These are phyloP conservation scores for Drosophila bocki DNA, from an alignment of 1,140 invertebrate genomes.

Conservation along the genomic window DNA sequence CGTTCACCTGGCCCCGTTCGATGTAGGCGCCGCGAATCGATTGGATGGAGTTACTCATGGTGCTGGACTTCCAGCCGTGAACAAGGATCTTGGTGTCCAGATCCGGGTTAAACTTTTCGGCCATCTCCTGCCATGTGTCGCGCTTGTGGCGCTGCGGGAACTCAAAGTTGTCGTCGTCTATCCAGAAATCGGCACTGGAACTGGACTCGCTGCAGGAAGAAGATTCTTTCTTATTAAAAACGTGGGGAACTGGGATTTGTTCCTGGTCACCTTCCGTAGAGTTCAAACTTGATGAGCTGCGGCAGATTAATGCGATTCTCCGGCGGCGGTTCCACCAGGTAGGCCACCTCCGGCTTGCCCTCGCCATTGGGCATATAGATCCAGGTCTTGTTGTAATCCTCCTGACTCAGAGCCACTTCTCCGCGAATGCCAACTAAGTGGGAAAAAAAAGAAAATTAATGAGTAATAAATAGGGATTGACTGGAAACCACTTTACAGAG, in stretches of 20 bases:
- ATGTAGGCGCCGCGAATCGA: conserved; percentile 86
- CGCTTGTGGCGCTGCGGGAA: conserved; percentile 76
- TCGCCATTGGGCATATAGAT: conserved; percentile 89
- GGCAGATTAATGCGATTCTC: conserved; percentile 64
- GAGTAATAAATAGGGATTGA: background rate
- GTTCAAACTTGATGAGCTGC: conserved; percentile 82
- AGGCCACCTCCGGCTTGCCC: conserved; percentile 87
- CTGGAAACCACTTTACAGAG: conserved; percentile 56
- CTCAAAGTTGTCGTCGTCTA: conserved; percentile 70
- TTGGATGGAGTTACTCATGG: conserved; percentile 74
- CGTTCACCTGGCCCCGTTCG: conserved; percentile 87
- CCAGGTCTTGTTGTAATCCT: conserved; percentile 87
- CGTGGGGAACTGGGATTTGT: no score
- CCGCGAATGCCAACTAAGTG: conserved; percentile 69
- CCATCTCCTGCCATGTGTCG: conserved; percentile 82
- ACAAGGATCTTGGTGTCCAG: conserved; percentile 70
- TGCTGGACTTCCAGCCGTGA: conserved; percentile 77
- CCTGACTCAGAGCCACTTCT: conserved; percentile 72
- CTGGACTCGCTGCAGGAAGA: conserved; percentile 35
- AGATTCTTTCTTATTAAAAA: conserved; percentile 37
- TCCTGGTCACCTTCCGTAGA: conserved; percentile 74
- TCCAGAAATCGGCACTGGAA: conserved; percentile 61
- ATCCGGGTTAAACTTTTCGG: conserved; percentile 68
- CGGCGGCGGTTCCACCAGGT: conserved; percentile 75
- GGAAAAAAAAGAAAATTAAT: background rate